Evolutionary conservation across 2,888 invertebrate species (phyloP).

Genomic region (Limnephilus rhombicus): DNA sequence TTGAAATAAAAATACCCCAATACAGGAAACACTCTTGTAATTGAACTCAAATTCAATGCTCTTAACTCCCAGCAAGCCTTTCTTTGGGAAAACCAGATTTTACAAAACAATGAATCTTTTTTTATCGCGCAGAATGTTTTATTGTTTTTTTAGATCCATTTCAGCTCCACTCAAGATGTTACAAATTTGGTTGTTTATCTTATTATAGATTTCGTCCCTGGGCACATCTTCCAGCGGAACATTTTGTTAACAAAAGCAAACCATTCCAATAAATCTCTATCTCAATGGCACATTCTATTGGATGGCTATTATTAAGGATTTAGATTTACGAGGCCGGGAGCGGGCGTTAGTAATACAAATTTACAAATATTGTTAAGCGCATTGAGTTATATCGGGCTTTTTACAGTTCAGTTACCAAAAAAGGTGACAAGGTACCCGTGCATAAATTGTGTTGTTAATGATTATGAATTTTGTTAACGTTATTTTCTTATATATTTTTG

Average conservation of each 20-base stretch:
- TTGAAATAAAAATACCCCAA: conserved; percentile 1
- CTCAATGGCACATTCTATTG: conserved; percentile 65
- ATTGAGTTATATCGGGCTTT: conserved; percentile 53
- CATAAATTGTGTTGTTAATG: not conserved
- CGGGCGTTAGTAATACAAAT: conserved; percentile 53
- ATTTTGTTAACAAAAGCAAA: conserved; percentile 61
- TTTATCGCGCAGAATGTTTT: conserved; percentile 27
- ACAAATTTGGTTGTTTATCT: conserved; percentile 41
- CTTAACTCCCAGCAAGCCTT: not conserved
- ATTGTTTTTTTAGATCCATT: conserved; percentile 40
- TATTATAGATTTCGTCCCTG: conserved; percentile 38
- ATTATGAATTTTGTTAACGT: not conserved
- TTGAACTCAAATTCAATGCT: not conserved
- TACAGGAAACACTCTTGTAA: conserved; percentile 1
- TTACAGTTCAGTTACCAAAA: conserved; percentile 48
- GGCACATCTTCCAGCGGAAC: conserved; percentile 40
- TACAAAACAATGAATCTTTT: conserved; percentile 8
- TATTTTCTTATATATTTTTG: not conserved
- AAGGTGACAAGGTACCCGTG: conserved; percentile 15
- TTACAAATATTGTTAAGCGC: conserved; percentile 52
- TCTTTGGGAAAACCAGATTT: not conserved
- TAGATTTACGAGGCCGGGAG: conserved; percentile 64
- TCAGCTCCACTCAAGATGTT: conserved; percentile 37
- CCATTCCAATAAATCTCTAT: conserved; percentile 64
- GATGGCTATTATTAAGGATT: conserved; percentile 64